A percentile compares a stretch with the other conserved stretches of the same genome.
Evolutionary conservation across 2,113 vertebrate species (phyloP).

Genomic region (Thunnus thynnus): DNA sequence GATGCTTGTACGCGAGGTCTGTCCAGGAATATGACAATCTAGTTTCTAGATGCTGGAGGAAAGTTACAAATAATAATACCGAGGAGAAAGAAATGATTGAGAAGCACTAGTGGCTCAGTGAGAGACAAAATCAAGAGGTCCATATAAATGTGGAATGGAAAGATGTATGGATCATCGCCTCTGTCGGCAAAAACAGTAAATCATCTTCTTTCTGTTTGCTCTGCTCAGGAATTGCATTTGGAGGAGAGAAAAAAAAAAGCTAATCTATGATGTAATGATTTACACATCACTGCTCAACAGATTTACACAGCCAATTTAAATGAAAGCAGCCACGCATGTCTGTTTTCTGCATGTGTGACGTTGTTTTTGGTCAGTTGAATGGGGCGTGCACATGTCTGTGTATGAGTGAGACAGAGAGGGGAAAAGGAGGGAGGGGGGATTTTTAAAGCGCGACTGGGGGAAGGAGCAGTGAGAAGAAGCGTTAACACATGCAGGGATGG

Average conservation of each 20-base stretch:
- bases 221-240: conserved; percentile 9
- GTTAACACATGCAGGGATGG: conserved; percentile 33
- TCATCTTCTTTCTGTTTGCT: neutral
- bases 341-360: conserved; percentile 22
- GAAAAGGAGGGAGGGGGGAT: conserved; percentile 11
- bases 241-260: neutral
- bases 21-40: conserved; percentile 12
- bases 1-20: neutral
- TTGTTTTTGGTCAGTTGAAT: conserved; percentile 20
- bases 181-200: conserved; percentile 17
- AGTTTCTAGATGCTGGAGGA: conserved; percentile 19
- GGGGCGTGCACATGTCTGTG: conserved; percentile 16
- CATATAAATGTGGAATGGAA: neutral
- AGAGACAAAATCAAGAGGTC: no score
- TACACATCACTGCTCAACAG: conserved; percentile 51
- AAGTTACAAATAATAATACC: conserved; percentile 14
- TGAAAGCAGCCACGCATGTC: conserved; percentile 36
- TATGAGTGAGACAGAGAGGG: conserved; percentile 18
- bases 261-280: conserved; percentile 59
- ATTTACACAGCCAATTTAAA: conserved; percentile 37
- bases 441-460: conserved; percentile 23
- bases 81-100: neutral
- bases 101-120: no score
- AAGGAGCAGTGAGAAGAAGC: conserved; percentile 37
- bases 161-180: neutral